phyloP scores from a whole-genome alignment of 1,140 invertebrate genomes.

The Ylistrum balloti region DNA sequence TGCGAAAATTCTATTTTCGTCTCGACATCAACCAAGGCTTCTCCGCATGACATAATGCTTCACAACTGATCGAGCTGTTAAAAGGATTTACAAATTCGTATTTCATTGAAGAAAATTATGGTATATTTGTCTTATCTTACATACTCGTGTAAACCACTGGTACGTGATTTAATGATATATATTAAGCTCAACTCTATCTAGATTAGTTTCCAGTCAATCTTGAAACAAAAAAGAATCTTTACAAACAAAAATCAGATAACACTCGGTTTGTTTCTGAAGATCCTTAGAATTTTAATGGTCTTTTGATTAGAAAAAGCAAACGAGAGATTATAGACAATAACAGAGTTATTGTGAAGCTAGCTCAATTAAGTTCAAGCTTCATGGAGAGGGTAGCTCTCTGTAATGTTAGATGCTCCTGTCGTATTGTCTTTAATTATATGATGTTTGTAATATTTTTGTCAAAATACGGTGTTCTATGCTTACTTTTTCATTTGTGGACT shows the following conservation, averaged over 20 bases:
- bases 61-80: constrained; percentile 15
- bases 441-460: no score
- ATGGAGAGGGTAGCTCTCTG: not conserved
- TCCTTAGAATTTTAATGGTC: not conserved
- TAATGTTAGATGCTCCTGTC: not conserved
- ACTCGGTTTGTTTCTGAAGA: not conserved
- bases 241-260: not conserved
- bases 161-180: not conserved
- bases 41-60: not conserved
- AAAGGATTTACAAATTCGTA: not conserved
- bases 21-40: not conserved
- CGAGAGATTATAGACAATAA: not conserved
- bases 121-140: not conserved
- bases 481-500: no score
- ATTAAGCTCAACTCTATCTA: not conserved
- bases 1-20: not conserved
- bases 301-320: not conserved
- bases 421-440: no score
- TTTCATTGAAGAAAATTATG: constrained; percentile 23
- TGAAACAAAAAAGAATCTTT: not conserved
- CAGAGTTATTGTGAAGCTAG: not conserved
- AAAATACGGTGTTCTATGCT: no score
- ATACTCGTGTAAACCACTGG: not conserved
- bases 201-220: not conserved
- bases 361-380: not conserved